These are phyloP conservation scores for Apodemus speciosus DNA, from an alignment of 2,113 vertebrate species.

Conservation along the genomic window DNA sequence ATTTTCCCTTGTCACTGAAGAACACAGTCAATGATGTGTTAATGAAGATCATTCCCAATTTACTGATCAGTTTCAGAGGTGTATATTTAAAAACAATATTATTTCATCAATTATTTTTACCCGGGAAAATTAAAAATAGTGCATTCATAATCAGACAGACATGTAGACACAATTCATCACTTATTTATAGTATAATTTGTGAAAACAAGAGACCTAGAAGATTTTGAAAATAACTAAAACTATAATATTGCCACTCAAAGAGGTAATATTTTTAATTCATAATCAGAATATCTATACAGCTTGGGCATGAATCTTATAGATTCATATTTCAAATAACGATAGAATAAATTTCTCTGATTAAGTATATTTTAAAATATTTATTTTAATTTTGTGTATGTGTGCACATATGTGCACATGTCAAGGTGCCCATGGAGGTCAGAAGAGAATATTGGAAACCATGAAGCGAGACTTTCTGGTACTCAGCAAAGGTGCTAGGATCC, in stretches of 20 bases:
- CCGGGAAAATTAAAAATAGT: not conserved
- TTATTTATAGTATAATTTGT: not conserved
- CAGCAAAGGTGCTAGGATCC: not conserved
- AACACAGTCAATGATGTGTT: not conserved
- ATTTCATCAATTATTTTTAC: not conserved
- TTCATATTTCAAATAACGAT: constrained; percentile 1
- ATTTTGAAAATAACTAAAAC: constrained; percentile 29
- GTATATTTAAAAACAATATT: not conserved
- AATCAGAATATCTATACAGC: not conserved
- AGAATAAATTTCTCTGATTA: not conserved
- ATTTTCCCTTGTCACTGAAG: not conserved
- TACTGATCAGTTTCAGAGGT: not conserved
- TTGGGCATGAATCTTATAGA: not conserved
- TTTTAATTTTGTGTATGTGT: not conserved
- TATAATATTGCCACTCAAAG: not conserved
- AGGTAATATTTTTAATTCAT: not conserved
- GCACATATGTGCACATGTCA: not conserved
- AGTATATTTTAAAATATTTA: not conserved
- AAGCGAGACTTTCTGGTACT: not conserved
- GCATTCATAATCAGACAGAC: constrained; percentile 41
- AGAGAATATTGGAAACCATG: not conserved
- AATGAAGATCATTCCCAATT: not conserved
- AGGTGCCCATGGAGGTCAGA: not conserved
- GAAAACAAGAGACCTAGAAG: not conserved
- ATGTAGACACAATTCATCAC: not conserved